phyloP scores from a whole-genome alignment of 2,888 invertebrate genomes.

The Noctua janthina region DNA sequence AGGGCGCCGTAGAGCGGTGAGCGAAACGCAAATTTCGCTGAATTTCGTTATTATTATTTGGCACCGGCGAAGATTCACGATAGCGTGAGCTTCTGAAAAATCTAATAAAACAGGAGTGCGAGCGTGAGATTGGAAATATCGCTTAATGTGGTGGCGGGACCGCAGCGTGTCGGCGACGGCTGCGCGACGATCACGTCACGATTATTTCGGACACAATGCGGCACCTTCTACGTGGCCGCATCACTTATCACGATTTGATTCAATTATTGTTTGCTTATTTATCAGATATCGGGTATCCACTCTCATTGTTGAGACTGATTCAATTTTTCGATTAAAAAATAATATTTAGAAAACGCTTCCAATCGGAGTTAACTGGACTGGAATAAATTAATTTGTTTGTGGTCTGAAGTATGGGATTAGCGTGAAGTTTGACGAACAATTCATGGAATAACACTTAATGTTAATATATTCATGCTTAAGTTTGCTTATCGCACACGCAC shows the following conservation, averaged over 20 bases:
- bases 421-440: slow-evolving; percentile 50
- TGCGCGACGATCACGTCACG: slow-evolving; percentile 46
- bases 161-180: slow-evolving; percentile 39
- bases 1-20: slow-evolving; percentile 68
- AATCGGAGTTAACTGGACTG: slow-evolving; percentile 38
- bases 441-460: slow-evolving; percentile 42
- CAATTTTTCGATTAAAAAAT: slow-evolving; percentile 45
- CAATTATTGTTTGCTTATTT: slow-evolving; percentile 55
- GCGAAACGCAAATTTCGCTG: slow-evolving; percentile 81
- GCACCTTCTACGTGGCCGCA: slow-evolving; percentile 39
- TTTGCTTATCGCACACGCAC: slow-evolving; percentile 55
- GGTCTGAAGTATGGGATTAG: slow-evolving; percentile 42
- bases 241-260: slow-evolving; percentile 42
- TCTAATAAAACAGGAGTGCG: slow-evolving; percentile 80
- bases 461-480: slow-evolving; percentile 52
- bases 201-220: slow-evolving; percentile 55
- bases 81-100: slow-evolving; percentile 80
- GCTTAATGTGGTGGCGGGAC: slow-evolving; percentile 68
- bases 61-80: slow-evolving; percentile 79
- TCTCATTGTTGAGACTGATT: slow-evolving; percentile 32
- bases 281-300: slow-evolving; percentile 51
- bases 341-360: slow-evolving; percentile 40
- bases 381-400: slow-evolving; percentile 41
- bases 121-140: slow-evolving; percentile 80
- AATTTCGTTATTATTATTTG: slow-evolving; percentile 85